Conservation (phyloP, 2,113 vertebrate species). For the Notothenia coriiceps region DNA sequence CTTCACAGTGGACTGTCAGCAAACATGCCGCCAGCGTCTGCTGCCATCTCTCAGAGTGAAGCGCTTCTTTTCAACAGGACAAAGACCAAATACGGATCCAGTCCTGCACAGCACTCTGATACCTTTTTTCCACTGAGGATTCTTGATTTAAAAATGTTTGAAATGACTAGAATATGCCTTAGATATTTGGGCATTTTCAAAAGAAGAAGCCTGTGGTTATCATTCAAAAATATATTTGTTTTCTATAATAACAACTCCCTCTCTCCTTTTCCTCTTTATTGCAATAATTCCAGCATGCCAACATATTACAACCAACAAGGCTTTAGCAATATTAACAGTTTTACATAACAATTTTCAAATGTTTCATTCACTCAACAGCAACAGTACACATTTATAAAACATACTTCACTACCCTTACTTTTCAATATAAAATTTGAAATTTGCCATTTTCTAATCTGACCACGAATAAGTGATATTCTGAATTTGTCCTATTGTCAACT, state of each 20-base stretch:
- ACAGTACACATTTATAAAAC: conserved; percentile 30
- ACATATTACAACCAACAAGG: conserved; percentile 26
- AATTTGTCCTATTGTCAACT: conserved; percentile 15
- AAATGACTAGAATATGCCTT: neutral
- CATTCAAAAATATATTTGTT: neutral
- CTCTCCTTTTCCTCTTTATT: conserved; percentile 49
- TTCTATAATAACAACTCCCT: neutral
- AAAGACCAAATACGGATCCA: conserved; percentile 7
- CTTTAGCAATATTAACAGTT: conserved; percentile 47
- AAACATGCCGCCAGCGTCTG: conserved; percentile 72
- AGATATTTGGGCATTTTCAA: neutral
- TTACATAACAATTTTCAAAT: conserved; percentile 27
- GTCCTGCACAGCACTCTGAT: neutral
- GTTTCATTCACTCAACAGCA: conserved; percentile 47
- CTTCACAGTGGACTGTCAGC: conserved; percentile 82
- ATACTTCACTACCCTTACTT: conserved; percentile 2
- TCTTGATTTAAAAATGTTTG: neutral
- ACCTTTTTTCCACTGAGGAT: neutral
- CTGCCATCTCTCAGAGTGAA: conserved; percentile 35
- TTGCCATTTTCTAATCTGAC: conserved; percentile 12
- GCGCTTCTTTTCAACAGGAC: conserved; percentile 12
- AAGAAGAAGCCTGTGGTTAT: neutral
- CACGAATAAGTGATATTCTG: conserved; percentile 4
- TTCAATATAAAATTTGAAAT: conserved; percentile 10
- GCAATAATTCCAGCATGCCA: conserved; percentile 34